Evolutionary conservation across 2,888 invertebrate species (phyloP), one percentile per base, ranked within the genome.

Genomic region (Minunthozetes semirufus): DNA sequence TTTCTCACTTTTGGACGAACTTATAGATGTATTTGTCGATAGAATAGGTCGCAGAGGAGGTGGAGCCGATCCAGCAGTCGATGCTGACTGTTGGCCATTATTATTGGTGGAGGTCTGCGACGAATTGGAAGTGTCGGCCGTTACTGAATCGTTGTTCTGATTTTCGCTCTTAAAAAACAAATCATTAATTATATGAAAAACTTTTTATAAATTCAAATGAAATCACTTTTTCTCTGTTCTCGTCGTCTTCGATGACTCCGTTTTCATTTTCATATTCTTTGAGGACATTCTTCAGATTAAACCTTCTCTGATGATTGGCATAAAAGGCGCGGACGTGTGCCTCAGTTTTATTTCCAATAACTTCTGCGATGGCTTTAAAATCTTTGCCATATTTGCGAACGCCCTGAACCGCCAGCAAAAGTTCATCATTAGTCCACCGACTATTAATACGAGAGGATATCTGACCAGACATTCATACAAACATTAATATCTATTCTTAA

Each of bases 341-440:
- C 84, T 95, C 96, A 0, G 92, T 94, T 86, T 97, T 97, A 72
- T 94, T 97, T 77, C 94, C 94, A 78, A 97, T 88, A 15, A 94
- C 90, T 82, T 96, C 95, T 19, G 97, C 94, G 79, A 97, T 96
- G 42, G 94, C 93, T 85, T 92, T 88, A 83, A 92, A 94, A 83
- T 94, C 91, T 85, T 91, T 90, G 56, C 87, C 87, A 81, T 86
- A 87, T 78, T 85, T 85, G 38, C 87, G 82, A 38, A 88, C 84
- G 76, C 89, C 95, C 81, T 94, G 92, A 48, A 95, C 92, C 22
- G 94, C 96, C 81, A 97, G 86, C 38, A 94, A 86, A 27, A 93
- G 84, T 84, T 97, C 97, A 79, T 96, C 96, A 80, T 91, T 91
- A 42, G 92, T 91, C 97, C 97, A 97, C 59, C 92, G 88, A 6